phyloP scores from a whole-genome alignment of 1,140 invertebrate species.

The Battus philenor region DNA sequence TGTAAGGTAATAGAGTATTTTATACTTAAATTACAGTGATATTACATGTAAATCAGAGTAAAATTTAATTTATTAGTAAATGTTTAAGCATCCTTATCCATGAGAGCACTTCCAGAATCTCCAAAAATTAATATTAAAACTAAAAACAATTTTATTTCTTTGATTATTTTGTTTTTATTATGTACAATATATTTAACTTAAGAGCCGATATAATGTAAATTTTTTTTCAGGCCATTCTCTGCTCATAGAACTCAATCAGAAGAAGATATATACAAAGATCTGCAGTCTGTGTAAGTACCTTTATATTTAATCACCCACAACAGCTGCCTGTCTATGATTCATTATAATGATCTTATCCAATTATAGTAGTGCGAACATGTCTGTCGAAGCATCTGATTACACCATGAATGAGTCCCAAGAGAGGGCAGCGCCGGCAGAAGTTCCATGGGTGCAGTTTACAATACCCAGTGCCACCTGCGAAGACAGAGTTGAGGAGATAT shows the following conservation, averaged over 20 bases:
- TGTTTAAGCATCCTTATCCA: too few relatives aligned
- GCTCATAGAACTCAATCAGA: slow-evolving; percentile 84
- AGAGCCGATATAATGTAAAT: too few relatives aligned
- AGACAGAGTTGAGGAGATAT: slow-evolving; percentile 88
- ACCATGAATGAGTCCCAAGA: slow-evolving; percentile 32
- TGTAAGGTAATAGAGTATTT: too few relatives aligned
- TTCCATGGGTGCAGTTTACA: slow-evolving; percentile 80
- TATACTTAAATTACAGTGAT: too few relatives aligned
- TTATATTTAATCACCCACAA: slow-evolving; percentile 14
- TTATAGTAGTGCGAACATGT: slow-evolving; percentile 48
- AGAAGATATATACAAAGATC: slow-evolving; percentile 89
- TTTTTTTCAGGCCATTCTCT: slow-evolving; percentile 83
- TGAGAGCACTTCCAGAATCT: too few relatives aligned
- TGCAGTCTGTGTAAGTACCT: slow-evolving; percentile 82
- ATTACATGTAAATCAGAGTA: too few relatives aligned
- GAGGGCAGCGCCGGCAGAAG: slow-evolving; percentile 43
- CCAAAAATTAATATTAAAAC: too few relatives aligned
- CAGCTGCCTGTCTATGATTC: not conserved
- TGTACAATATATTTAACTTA: too few relatives aligned
- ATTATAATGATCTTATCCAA: slow-evolving; percentile 16
- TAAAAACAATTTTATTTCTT: too few relatives aligned
- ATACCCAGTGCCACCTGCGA: slow-evolving; percentile 77
- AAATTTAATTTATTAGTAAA: too few relatives aligned
- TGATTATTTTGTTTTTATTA: too few relatives aligned
- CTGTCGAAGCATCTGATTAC: slow-evolving; percentile 40